Base-by-base conservation (phyloP, 1,140 invertebrate genomes). In the Chrysomallon squamiferum region DNA sequence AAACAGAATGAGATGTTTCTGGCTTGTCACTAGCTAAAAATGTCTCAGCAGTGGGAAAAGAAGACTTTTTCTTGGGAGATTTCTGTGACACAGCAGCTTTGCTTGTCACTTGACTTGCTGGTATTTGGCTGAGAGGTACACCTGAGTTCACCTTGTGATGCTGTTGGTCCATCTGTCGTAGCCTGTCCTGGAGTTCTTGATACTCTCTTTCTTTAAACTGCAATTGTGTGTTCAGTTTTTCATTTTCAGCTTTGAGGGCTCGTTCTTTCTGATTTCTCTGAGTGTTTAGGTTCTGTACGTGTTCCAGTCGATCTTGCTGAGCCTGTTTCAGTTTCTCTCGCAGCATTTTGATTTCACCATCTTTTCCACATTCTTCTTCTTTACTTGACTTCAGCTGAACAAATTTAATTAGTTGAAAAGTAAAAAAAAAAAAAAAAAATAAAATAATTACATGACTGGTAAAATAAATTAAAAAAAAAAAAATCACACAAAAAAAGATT, bases 141-240 rank as follows among this genome's bases (percentile, higher is more conserved):
- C 22, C 15, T 27, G 50, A 22, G 25, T 25, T 18, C 13, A 25
- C 25, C 0, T 29, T 18, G 33, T 52, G 38, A 3, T 62, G 41
- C 43, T 41, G 50, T 32, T 58, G 20, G 35, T 76, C 74, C 43
- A 76, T 32, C 13, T 33, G 59, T 18, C 64, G 66, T 43, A 62
- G 73, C 49, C 60, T 65, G 15, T 69, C 67, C 35, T 67, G 57
- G 22, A 77, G 30, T 25, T 75, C 65, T n/a, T 50, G 22, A 15
- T 68, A 56, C 30, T 78, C 76, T 22, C 66, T 64, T 3, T 73
- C 66, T 59, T 73, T 68, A 56, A 78, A 78, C 49, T 78, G 73
- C 18, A 78, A 47, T 43, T 75, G 68, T 3, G 73, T 73, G 22
- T 62, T 56, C 11, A 76, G 63, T 25, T 60, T 64, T 18, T 75